Percentiles rank a stretch among this genome's conserved stretches.
Evolutionary conservation across 2,113 vertebrate genomes (phyloP).

Genomic region (Oncorhynchus masou): DNA sequence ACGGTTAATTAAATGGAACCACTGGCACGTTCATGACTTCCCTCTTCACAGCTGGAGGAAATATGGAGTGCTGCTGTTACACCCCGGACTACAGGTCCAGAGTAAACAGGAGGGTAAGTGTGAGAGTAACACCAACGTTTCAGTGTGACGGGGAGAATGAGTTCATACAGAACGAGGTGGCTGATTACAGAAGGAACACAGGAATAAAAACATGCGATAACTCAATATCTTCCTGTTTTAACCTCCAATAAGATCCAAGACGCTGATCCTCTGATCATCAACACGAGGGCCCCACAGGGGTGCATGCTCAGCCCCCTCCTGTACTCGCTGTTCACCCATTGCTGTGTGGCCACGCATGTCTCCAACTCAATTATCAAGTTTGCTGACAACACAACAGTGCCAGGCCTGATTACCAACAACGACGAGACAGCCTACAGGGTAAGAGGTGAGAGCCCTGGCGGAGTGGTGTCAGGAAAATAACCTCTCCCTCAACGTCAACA

Average conservation of each 20-base stretch:
- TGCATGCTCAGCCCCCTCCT: too few species aligned
- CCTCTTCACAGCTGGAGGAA: slow-evolving; percentile 40
- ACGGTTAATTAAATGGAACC: slow-evolving; percentile 46
- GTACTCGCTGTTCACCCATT: too few species aligned
- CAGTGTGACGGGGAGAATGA: slow-evolving; percentile 29
- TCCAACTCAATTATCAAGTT: too few species aligned
- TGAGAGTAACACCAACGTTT: slow-evolving; percentile 27
- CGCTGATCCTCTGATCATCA: background rate
- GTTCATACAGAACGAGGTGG: slow-evolving; percentile 21
- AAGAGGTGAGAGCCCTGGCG: too few species aligned
- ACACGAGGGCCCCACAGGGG: too few species aligned
- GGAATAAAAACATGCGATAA: slow-evolving; percentile 20
- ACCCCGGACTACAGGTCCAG: slow-evolving; percentile 47
- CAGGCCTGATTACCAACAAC: too few species aligned
- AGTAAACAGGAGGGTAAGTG: slow-evolving; percentile 50
- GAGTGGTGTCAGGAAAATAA: too few species aligned
- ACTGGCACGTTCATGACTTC: slow-evolving; percentile 54
- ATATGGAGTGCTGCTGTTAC: slow-evolving; percentile 29
- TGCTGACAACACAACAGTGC: too few species aligned
- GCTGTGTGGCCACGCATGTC: too few species aligned
- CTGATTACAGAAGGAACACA: slow-evolving; percentile 1
- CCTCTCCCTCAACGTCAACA: too few species aligned
- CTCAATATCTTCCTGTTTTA: slow-evolving; percentile 48
- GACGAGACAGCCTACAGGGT: too few species aligned
- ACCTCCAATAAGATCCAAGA: slow-evolving; percentile 38